A percentile compares a stretch with the other conserved stretches of the same genome.
phyloP scores from a whole-genome alignment of 2,888 invertebrate species.

The Lycocerus yunnanus region DNA sequence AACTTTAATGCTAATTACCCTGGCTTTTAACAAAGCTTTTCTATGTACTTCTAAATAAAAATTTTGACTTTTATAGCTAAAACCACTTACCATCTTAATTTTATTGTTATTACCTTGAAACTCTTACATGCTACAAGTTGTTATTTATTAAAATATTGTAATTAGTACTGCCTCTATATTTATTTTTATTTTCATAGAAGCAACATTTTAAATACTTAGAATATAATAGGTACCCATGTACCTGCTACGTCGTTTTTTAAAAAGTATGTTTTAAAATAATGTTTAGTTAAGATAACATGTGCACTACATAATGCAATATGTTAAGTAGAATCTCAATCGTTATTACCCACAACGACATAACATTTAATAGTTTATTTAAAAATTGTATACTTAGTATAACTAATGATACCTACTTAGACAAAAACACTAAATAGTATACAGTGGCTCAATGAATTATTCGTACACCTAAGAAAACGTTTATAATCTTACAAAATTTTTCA shows the following conservation, averaged over 20 bases:
- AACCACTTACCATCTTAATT: neutral
- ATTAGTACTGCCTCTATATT: neutral
- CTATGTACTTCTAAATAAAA: neutral
- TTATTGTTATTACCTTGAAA: neutral
- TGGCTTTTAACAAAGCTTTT: neutral
- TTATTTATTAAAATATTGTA: neutral
- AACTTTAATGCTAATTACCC: neutral
- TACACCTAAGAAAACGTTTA: too few species aligned
- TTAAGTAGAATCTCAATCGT: too few species aligned
- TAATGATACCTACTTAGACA: too few species aligned
- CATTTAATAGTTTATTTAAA: too few species aligned
- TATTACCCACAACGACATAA: too few species aligned
- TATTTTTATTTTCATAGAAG: neutral
- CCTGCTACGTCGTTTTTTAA: neutral
- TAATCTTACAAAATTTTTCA: too few species aligned
- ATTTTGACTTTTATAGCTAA: neutral
- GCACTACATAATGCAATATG: neutral
- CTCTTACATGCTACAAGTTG: neutral
- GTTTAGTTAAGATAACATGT: neutral
- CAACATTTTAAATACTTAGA: neutral
- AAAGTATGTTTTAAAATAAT: neutral
- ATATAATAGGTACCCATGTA: neutral
- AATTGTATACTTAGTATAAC: too few species aligned
- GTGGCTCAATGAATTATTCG: too few species aligned
- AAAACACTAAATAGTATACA: too few species aligned